These are phyloP conservation scores for Drosophila nr. medialis DNA, from an alignment of 2,888 invertebrate genomes.

Conservation along the genomic window DNA sequence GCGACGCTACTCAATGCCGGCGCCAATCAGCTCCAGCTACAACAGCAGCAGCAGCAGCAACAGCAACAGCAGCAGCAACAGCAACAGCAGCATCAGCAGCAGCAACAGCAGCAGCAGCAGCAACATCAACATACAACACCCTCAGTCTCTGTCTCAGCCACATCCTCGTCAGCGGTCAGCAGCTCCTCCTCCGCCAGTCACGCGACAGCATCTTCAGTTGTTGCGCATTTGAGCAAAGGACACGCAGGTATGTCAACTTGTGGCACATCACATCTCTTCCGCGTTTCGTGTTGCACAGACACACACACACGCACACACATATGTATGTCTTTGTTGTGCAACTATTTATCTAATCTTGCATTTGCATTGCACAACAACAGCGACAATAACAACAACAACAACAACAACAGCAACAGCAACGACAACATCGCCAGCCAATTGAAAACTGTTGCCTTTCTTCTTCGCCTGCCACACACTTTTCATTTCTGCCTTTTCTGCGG, in stretches of 20 bases:
- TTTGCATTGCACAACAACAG: conserved; percentile 59
- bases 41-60: conserved; percentile 42
- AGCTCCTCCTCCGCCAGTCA: conserved; percentile 41
- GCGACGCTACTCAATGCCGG: conserved; percentile 55
- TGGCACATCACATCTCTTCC: conserved; percentile 23
- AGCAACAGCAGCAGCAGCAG: conserved; percentile 47
- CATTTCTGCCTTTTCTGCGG: conserved; percentile 51
- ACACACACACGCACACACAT: background rate
- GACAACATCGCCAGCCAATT: conserved; percentile 37
- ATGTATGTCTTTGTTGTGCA: conserved; percentile 2
- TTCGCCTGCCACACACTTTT: conserved; percentile 11
- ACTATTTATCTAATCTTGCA: conserved; percentile 53
- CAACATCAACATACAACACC: conserved; percentile 42
- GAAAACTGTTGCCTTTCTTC: conserved; percentile 40
- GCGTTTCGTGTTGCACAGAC: conserved; percentile 24
- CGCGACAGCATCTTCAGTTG: conserved; percentile 70
- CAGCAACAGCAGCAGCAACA: too few relatives aligned
- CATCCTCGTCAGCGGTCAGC: conserved; percentile 63
- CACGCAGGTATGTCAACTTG: conserved; percentile 64
- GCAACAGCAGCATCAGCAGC: conserved; percentile 45
- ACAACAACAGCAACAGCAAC: conserved; percentile 12
- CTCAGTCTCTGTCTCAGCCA: conserved; percentile 47
- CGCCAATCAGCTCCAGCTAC: conserved; percentile 49
- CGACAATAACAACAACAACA: conserved; percentile 20
- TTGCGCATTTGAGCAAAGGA: conserved; percentile 76